These are phyloP conservation scores for Nannoperca australis DNA, from an alignment of 2,797 vertebrate genomes.

Conservation along the genomic window DNA sequence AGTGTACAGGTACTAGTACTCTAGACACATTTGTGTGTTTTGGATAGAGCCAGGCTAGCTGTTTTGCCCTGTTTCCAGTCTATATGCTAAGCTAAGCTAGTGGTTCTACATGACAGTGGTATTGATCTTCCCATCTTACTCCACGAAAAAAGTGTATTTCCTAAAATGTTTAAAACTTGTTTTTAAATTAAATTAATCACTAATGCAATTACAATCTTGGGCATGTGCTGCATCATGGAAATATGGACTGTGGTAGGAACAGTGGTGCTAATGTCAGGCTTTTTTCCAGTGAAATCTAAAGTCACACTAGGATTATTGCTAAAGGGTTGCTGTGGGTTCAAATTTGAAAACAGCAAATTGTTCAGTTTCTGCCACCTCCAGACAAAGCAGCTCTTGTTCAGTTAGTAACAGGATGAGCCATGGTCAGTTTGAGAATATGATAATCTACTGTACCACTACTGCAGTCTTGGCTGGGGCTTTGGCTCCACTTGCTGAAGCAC, in stretches of 20 bases:
- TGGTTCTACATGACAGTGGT: not conserved
- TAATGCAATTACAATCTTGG: not conserved
- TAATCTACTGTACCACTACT: slow-evolving; percentile 70
- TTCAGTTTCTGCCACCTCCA: slow-evolving; percentile 58
- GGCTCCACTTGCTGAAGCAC: slow-evolving; percentile 58
- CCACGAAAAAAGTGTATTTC: not conserved
- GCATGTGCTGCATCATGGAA: not conserved
- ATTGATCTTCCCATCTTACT: not conserved
- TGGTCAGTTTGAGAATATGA: slow-evolving; percentile 52
- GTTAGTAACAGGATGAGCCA: slow-evolving; percentile 58
- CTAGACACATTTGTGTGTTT: not conserved
- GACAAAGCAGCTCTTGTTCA: slow-evolving; percentile 38
- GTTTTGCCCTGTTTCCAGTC: not conserved
- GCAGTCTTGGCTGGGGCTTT: slow-evolving; percentile 48
- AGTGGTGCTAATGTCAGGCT: not conserved
- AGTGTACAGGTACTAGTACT: not conserved
- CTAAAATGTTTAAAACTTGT: not conserved
- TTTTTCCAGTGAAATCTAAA: not conserved
- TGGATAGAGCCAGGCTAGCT: not conserved
- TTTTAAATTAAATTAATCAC: not conserved
- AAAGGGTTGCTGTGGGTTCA: not conserved
- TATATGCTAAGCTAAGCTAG: slow-evolving; percentile 2
- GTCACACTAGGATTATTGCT: not conserved
- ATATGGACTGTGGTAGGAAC: slow-evolving; percentile 48
- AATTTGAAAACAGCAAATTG: slow-evolving; percentile 17